Base-by-base conservation (phyloP, 2,113 vertebrate species). In the Plecturocebus donacophilus region DNA sequence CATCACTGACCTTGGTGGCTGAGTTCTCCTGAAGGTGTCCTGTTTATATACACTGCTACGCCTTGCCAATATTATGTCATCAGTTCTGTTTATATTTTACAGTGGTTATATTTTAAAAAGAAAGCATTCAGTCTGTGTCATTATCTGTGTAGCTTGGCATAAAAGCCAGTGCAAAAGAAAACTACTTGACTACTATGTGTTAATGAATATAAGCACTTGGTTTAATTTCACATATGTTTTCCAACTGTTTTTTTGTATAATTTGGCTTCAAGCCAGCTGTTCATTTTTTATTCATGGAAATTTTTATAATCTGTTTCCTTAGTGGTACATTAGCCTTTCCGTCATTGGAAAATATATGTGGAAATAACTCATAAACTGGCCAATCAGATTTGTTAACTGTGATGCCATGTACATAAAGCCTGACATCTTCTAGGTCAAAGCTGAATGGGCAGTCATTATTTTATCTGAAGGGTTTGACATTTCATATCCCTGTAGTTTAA, bases 241-340 rank as follows among this genome's bases (percentile, higher is more conserved):
- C 68, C 73, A 85, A 9, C 58, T 95, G 49, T 25, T 92, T 76
- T 61, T 27, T 85, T 49, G 27, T 21, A 75, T 71, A 94, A 66
- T 92, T 92, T 89, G 73, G 47, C 64, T 96, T 96, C 73, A 88
- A 73, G 45, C 56, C n/a, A 90, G 81, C 38, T 30, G 58, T 66
- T 38, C 64, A 13, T 97, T 6, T 96, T 97, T 95, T 97, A 79
- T 84, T 83, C 58, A 49, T 91, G 82, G 64, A 90, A 94, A 83
- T 73, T 40, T 84, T 81, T 88, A 52, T 85, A 88, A 76, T 93
- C 88, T 87, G 6, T 96, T 97, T 96, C 90, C 45, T 96, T 73
- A 91, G 61, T 75, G 35, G 14, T 61, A 23, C 7, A 16, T 58
- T 64, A 81, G 2, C 32, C 3, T 10, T 17, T 12, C 13, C n/a